A percentile compares a stretch with the other conserved stretches of the same genome.
These are phyloP conservation scores for Cyprinodon variegatus DNA, from an alignment of 2,113 vertebrate species.

Conservation along the genomic window DNA sequence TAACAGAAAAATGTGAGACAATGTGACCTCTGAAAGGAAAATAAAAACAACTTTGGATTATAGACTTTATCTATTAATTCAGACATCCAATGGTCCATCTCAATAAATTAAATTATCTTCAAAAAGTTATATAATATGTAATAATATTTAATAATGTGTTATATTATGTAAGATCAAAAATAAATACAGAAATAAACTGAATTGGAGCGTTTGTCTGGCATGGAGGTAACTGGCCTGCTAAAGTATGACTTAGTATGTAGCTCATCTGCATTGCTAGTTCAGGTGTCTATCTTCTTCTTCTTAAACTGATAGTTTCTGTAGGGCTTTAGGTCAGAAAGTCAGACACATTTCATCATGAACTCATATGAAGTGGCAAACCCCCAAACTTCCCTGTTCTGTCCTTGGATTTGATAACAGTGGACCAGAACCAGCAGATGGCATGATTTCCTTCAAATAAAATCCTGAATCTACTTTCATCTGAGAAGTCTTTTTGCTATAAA, in stretches of 20 bases:
- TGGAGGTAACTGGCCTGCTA: too few relatives aligned
- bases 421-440: neutral
- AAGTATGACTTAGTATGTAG: neutral
- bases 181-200: neutral
- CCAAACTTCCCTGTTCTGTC: neutral
- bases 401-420: neutral
- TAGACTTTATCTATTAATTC: neutral
- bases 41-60: neutral
- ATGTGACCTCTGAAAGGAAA: slow-evolving; percentile 10
- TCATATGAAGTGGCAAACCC: too few relatives aligned
- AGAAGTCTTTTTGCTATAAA: neutral
- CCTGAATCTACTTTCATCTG: neutral
- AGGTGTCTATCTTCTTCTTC: neutral
- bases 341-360: too few relatives aligned
- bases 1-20: slow-evolving; percentile 23
- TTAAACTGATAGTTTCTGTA: neutral
- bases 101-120: neutral
- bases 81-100: neutral
- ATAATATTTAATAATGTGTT: too few relatives aligned
- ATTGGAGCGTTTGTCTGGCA: neutral
- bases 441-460: neutral
- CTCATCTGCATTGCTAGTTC: neutral
- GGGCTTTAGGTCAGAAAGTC: neutral
- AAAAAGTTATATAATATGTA: neutral
- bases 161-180: neutral